Evolutionary conservation across 2,888 invertebrate species (phyloP).

Genomic region (Rhagophthalmus giganteus): DNA sequence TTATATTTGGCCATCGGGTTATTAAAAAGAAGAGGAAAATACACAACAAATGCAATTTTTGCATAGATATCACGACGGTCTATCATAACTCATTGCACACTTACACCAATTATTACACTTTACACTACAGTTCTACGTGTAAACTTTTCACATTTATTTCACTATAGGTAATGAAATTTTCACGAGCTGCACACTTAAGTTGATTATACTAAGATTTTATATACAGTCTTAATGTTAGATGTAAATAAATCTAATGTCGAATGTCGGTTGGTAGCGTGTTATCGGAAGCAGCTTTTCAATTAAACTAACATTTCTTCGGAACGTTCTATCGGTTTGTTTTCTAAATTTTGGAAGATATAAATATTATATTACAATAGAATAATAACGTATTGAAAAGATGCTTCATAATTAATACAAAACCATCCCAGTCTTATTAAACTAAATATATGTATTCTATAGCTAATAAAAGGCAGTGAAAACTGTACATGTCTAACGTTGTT

Average conservation of each 20-base stretch:
- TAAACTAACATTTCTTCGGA: no score
- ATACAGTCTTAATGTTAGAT: constrained; percentile 27
- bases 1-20: background rate
- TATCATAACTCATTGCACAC: constrained; percentile 34
- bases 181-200: constrained; percentile 30
- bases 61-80: no score
- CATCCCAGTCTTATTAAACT: constrained; percentile 37
- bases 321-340: constrained; percentile 2
- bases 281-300: constrained; percentile 27
- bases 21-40: constrained; percentile 1
- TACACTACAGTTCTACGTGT: constrained; percentile 31
- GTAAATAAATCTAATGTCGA: constrained; percentile 21
- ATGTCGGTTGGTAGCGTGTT: constrained; percentile 23
- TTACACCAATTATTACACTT: constrained; percentile 32
- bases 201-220: constrained; percentile 26
- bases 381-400: constrained; percentile 23
- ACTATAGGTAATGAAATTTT: constrained; percentile 27
- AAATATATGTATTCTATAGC: constrained; percentile 36
- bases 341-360: constrained; percentile 2
- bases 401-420: constrained; percentile 25
- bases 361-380: background rate
- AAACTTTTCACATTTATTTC: constrained; percentile 31
- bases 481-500: constrained; percentile 36
- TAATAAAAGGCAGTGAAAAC: constrained; percentile 39
- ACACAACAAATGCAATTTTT: constrained; percentile 12